A percentile compares a stretch with the other conserved stretches of the same genome.
phyloP scores from a whole-genome alignment of 1,140 invertebrate species.

The Calosoma granatense region DNA sequence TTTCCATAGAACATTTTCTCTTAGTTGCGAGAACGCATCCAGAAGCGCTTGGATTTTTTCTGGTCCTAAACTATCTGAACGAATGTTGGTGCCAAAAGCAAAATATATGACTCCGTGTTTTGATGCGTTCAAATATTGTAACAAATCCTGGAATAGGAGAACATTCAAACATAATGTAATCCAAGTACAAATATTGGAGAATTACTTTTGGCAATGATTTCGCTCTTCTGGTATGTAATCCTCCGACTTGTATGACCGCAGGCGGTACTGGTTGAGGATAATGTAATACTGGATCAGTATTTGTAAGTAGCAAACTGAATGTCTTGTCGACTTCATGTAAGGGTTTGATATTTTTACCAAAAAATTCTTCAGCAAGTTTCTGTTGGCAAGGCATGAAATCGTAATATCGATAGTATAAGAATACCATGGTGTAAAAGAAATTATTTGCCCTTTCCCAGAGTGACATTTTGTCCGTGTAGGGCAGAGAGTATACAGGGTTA shows the following conservation, averaged over 20 bases:
- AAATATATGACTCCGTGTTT: conserved; percentile 32
- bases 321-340: conserved; percentile 16
- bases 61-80: conserved; percentile 25
- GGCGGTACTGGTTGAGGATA: conserved; percentile 35
- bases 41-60: conserved; percentile 29
- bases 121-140: not conserved
- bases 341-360: conserved; percentile 15
- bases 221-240: conserved; percentile 36
- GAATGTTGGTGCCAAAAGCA: conserved; percentile 35
- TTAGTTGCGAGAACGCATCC: conserved; percentile 32
- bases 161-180: not conserved
- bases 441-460: conserved; percentile 18
- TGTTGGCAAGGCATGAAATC: not conserved
- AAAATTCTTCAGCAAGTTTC: conserved; percentile 15
- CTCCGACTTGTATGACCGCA: conserved; percentile 44
- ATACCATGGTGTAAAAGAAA: not conserved
- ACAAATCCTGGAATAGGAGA: not conserved
- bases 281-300: conserved; percentile 35
- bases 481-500: conserved; percentile 11
- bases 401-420: not conserved
- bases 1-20: conserved; percentile 35
- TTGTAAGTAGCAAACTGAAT: conserved; percentile 29
- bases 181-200: not conserved
- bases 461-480: conserved; percentile 13
- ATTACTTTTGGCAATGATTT: conserved; percentile 18